These are phyloP conservation scores for Archilochus colubris DNA, from an alignment of 2,113 vertebrate genomes.

Conservation along the genomic window DNA sequence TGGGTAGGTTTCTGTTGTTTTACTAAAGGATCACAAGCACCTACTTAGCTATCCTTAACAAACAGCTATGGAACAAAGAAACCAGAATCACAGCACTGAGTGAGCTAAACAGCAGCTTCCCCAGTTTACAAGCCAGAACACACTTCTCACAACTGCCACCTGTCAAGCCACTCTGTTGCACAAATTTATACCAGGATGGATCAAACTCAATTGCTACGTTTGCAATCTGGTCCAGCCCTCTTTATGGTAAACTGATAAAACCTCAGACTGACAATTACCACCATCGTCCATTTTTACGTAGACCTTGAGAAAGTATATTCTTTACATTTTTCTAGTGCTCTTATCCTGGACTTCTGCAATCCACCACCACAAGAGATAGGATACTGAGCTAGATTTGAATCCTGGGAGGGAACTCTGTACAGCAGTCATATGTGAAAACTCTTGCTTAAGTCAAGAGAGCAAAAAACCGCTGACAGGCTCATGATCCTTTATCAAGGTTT, in stretches of 20 bases:
- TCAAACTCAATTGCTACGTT: not conserved
- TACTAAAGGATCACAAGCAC: conserved; percentile 46
- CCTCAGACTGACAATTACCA: not conserved
- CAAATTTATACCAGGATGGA: not conserved
- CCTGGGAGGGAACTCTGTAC: not conserved
- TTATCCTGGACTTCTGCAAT: not conserved
- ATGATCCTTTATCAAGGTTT: not conserved
- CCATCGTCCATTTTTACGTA: not conserved
- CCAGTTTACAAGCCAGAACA: conserved; percentile 27
- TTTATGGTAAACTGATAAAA: not conserved
- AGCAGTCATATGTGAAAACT: not conserved
- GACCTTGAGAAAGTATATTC: not conserved
- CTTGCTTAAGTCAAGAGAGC: not conserved
- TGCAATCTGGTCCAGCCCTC: not conserved
- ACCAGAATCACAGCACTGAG: not conserved
- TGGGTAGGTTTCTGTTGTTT: conserved; percentile 27
- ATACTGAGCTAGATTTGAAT: not conserved
- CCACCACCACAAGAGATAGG: not conserved
- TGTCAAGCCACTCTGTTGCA: not conserved
- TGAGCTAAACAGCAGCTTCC: not conserved
- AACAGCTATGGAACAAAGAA: conserved; percentile 15
- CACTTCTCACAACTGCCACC: not conserved
- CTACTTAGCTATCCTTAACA: conserved; percentile 31
- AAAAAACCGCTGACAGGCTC: not conserved
- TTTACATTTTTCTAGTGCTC: not conserved